phyloP scores from a whole-genome alignment of 2,888 invertebrate genomes.

The Synergus itoensis region DNA sequence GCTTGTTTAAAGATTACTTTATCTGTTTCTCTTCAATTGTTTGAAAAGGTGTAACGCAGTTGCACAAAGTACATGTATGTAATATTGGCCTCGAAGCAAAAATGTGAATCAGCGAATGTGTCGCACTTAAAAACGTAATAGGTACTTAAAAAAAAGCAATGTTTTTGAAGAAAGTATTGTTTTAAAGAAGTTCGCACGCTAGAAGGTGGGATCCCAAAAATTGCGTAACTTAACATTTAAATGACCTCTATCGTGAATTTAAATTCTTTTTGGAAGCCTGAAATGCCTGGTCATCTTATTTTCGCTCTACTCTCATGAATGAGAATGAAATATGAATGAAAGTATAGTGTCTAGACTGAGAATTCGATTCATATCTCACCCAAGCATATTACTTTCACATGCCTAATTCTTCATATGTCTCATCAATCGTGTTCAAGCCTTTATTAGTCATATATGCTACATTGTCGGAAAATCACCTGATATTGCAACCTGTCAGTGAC shows the following conservation, averaged over 20 bases:
- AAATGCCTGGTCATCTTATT: neutral
- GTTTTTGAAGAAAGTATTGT: neutral
- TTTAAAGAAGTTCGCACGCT: neutral
- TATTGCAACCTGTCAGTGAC: constrained; percentile 7
- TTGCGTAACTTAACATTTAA: neutral
- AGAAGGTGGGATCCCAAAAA: neutral
- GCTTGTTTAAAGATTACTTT: neutral
- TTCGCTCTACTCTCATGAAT: neutral
- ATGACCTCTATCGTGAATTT: neutral
- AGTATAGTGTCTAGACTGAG: neutral
- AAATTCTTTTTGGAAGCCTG: neutral
- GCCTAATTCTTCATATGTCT: neutral
- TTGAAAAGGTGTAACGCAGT: constrained; percentile 2
- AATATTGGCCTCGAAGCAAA: neutral
- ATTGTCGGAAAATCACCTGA: constrained; percentile 28
- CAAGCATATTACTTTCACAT: neutral
- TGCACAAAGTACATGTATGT: neutral
- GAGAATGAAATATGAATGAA: constrained; percentile 7
- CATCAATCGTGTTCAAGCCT: neutral
- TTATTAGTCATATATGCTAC: neutral
- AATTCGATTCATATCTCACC: neutral
- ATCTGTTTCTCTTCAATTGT: neutral
- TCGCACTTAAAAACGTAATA: neutral
- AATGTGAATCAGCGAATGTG: neutral
- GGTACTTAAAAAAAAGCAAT: neutral